Conservation (phyloP, 2,888 invertebrate species). For the Argynnis bischoffii region DNA sequence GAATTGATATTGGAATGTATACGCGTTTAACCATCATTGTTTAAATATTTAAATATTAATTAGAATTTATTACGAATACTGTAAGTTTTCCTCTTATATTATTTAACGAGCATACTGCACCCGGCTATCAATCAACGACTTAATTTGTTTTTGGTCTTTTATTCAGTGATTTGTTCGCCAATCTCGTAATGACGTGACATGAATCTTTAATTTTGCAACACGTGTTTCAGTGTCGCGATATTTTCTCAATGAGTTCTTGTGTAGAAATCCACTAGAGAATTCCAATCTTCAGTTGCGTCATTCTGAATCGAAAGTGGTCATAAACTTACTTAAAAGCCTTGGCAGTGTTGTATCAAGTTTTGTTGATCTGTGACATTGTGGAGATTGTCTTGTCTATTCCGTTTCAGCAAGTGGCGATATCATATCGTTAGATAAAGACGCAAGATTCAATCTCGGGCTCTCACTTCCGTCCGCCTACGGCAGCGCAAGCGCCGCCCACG, state of each 20-base stretch:
- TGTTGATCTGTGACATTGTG: slow-evolving; percentile 72
- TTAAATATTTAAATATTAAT: neutral
- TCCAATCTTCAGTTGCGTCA: slow-evolving; percentile 69
- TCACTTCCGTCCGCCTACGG: slow-evolving; percentile 82
- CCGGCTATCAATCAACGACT: neutral
- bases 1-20: neutral
- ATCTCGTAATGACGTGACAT: slow-evolving; percentile 59
- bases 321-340: slow-evolving; percentile 69
- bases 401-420: slow-evolving; percentile 52
- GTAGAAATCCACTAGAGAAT: slow-evolving; percentile 49
- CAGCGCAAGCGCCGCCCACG: slow-evolving; percentile 68
- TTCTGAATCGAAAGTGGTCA: slow-evolving; percentile 73
- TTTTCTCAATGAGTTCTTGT: slow-evolving; percentile 60
- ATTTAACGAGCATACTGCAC: neutral
- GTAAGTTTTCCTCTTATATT: neutral
- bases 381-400: slow-evolving; percentile 60
- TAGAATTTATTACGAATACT: no score
- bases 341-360: slow-evolving; percentile 62
- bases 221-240: slow-evolving; percentile 54
- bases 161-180: slow-evolving; percentile 49
- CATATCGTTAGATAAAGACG: slow-evolving; percentile 68
- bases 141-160: slow-evolving; percentile 50
- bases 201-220: slow-evolving; percentile 61
- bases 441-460: slow-evolving; percentile 65
- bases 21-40: neutral